Evolutionary conservation across 1,140 invertebrate species (phyloP).

Genomic region (Mamestra configurata): DNA sequence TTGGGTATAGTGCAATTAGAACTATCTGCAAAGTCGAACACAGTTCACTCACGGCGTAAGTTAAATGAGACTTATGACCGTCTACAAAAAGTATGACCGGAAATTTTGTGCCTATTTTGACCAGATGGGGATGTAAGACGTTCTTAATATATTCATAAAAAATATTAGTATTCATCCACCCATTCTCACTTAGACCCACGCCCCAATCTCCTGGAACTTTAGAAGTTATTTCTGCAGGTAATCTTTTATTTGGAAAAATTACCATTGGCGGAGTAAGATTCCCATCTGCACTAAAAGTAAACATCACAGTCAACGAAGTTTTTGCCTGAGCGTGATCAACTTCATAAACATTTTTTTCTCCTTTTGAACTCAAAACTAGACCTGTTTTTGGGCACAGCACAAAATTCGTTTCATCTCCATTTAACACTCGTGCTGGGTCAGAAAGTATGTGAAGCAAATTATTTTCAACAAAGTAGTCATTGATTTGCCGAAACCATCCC

Average conservation of each 20-base stretch:
- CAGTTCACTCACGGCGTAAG: too few relatives aligned
- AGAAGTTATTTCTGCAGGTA: constrained; percentile 56
- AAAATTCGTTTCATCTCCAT: constrained; percentile 78
- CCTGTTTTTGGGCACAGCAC: constrained; percentile 68
- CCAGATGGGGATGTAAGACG: too few relatives aligned
- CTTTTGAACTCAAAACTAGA: constrained; percentile 67
- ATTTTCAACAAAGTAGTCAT: constrained; percentile 18
- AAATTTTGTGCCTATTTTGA: too few relatives aligned
- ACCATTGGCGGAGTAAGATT: constrained; percentile 62
- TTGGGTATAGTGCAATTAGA: too few relatives aligned
- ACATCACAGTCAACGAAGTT: constrained; percentile 68
- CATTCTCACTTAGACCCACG: constrained; percentile 67
- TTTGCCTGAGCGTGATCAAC: constrained; percentile 68
- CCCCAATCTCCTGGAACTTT: constrained; percentile 69
- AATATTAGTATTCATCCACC: constrained; percentile 77
- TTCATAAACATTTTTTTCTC: constrained; percentile 70
- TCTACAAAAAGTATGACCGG: too few relatives aligned
- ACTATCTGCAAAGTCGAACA: too few relatives aligned
- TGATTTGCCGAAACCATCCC: constrained; percentile 33
- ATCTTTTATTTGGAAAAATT: constrained; percentile 66
- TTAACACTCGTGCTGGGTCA: constrained; percentile 63
- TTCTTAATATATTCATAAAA: too few relatives aligned
- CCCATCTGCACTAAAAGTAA: constrained; percentile 66
- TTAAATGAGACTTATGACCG: too few relatives aligned
- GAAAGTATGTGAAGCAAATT: constrained; percentile 33